Conservation (phyloP, 2,797 vertebrate genomes). For the Coracias cyanogaster region DNA sequence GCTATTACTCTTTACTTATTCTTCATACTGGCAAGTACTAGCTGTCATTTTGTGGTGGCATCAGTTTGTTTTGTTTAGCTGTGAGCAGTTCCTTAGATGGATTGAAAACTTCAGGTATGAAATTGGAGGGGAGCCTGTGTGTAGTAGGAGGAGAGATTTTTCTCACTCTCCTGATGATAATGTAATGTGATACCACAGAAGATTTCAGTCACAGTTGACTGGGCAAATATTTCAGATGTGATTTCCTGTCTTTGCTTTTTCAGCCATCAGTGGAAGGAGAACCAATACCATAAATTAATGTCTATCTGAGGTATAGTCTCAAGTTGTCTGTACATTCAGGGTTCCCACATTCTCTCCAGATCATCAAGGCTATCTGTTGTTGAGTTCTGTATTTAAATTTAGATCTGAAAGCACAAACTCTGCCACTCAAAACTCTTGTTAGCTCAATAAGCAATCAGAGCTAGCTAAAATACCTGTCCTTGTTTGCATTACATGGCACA, state of each 20-base stretch:
- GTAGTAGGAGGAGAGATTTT: background rate
- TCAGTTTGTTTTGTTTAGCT: background rate
- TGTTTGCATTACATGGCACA: background rate
- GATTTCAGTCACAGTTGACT: background rate
- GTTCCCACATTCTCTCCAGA: background rate
- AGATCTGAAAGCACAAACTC: background rate
- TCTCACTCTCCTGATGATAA: background rate
- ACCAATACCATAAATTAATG: rapidly evolving
- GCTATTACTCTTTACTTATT: constrained; percentile 69
- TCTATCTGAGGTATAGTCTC: background rate
- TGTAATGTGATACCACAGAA: background rate
- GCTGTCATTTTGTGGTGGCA: constrained; percentile 23
- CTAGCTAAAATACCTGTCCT: background rate
- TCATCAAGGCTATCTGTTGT: background rate
- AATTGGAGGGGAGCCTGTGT: background rate
- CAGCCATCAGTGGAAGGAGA: background rate
- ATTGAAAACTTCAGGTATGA: background rate
- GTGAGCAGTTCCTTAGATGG: background rate
- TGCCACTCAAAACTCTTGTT: background rate
- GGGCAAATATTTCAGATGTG: background rate
- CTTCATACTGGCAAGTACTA: constrained; percentile 53
- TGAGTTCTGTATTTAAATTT: background rate
- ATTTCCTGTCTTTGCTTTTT: background rate
- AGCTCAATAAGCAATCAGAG: background rate
- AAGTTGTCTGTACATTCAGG: background rate